Conservation (phyloP, 1,140 invertebrate genomes). For the Phymastichus coffea region DNA sequence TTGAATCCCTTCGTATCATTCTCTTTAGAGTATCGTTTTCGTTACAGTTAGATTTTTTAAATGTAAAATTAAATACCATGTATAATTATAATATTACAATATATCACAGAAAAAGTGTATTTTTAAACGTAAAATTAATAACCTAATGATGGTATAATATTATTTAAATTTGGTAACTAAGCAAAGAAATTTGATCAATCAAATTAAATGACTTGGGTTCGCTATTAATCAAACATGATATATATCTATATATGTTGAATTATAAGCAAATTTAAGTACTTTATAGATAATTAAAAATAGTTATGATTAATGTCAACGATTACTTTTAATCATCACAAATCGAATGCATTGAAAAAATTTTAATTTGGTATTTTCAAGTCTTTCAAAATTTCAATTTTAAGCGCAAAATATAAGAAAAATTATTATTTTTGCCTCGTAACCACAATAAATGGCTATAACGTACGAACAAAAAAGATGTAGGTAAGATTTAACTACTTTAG, state of each 20-base stretch:
- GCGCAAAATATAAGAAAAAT: not conserved
- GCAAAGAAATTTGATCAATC: not conserved
- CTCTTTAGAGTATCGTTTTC: not conserved
- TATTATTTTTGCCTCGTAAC: not conserved
- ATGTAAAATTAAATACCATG: slow-evolving; percentile 6
- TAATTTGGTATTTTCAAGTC: not conserved
- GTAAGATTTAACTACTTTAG: not conserved
- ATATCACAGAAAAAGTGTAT: slow-evolving; percentile 26
- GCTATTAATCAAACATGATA: not conserved
- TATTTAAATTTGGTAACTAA: slow-evolving; percentile 6
- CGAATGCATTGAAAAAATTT: not conserved
- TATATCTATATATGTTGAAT: slow-evolving; percentile 12
- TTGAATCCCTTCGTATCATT: not conserved
- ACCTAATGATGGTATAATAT: slow-evolving; percentile 4
- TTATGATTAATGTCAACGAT: not conserved
- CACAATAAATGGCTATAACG: not conserved
- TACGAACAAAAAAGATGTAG: not conserved
- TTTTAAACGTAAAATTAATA: slow-evolving; percentile 18
- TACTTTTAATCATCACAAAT: slow-evolving; percentile 4
- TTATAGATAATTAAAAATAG: not conserved
- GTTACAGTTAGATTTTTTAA: not conserved
- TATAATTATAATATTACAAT: slow-evolving; percentile 16
- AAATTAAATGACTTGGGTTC: slow-evolving; percentile 11
- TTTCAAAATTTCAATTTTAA: not conserved
- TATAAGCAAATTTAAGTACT: slow-evolving; percentile 15